Conservation (phyloP, 2,797 vertebrate genomes). For the Semotilus atromaculatus region DNA sequence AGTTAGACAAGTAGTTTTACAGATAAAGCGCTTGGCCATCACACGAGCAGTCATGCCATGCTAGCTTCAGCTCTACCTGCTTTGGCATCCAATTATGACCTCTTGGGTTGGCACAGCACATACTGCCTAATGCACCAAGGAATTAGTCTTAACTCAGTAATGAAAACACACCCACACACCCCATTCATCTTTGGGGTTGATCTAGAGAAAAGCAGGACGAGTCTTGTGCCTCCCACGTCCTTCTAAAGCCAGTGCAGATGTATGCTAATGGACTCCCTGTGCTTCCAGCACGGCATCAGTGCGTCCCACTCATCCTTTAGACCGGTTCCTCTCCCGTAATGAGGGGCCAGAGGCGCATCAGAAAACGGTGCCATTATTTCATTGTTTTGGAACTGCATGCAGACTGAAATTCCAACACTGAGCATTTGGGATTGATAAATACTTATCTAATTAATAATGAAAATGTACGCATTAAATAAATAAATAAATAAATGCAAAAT, state of each 20-base stretch:
- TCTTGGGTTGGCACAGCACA: slow-evolving; percentile 2
- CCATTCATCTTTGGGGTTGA: slow-evolving; percentile 44
- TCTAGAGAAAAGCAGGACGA: slow-evolving; percentile 14
- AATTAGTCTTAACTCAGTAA: slow-evolving; percentile 42
- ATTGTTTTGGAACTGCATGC: slow-evolving; percentile 3
- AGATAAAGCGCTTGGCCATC: not conserved
- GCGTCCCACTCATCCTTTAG: slow-evolving; percentile 29
- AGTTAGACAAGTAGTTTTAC: not conserved
- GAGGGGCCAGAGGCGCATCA: slow-evolving; percentile 13
- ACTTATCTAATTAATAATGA: no score
- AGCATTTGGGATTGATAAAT: not conserved
- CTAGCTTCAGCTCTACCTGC: not conserved
- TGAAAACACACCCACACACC: slow-evolving; percentile 43
- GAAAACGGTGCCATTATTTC: slow-evolving; percentile 16
- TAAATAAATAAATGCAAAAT: no score
- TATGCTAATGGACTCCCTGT: slow-evolving; percentile 38
- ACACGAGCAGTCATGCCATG: not conserved
- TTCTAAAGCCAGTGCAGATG: slow-evolving; percentile 37
- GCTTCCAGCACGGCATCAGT: slow-evolving; percentile 15
- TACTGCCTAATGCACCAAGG: slow-evolving; percentile 29
- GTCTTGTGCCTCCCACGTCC: slow-evolving; percentile 18
- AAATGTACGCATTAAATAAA: not conserved
- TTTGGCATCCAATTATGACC: slow-evolving; percentile 27
- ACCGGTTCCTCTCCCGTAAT: slow-evolving; percentile 19
- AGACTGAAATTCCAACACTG: slow-evolving; percentile 16